Base-by-base conservation (phyloP, 2,888 invertebrate species). In the Xanthorhoe spadicearia region DNA sequence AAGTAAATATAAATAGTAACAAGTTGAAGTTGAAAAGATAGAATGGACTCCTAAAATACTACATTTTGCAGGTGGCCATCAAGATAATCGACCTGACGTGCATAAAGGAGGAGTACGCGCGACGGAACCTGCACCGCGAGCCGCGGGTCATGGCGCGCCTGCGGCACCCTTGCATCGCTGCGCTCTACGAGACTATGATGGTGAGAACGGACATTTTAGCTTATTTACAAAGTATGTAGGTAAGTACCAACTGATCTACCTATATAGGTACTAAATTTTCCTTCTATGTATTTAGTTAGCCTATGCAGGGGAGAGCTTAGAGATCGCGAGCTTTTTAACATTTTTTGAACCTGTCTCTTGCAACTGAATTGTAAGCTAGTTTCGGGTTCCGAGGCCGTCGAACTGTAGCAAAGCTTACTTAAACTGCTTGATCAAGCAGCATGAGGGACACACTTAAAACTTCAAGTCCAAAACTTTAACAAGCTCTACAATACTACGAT, bases 101-200 rank as follows among this genome's bases (percentile, higher is more conserved):
- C 77, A 95, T 96, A 77, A 95, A 95, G 75, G 96, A 96, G 82
- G 95, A 96, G 69, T 96, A 96, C 83, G 95, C 96, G 0, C 93
- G 95, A 9, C 94, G 94, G 65, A 96, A 96, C 88, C 87, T 96
- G 67, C 95, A 96, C 78, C 92, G 96, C 46, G 96, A 96, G 84
- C 96, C 96, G 2, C 90, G 94, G 56, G 94, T 96, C 53, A 94
- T 97, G 93, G 94, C 95, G 3, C 94, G 94, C 74, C 89, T 96
- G 59, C 93, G 95, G 53, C 96, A 96, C 82, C 96, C 96, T 0
- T 96, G 95, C 85, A 95, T 96, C 74, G 95, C 95, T 6, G 94
- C 94, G 17, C 94, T 96, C 56, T 96, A 95, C 80, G 96, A 96
- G 86, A 96, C 95, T 9, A 94, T 95, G 91, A 94, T 94, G 93